These are phyloP conservation scores for Leptinotarsa tumamoca DNA, from an alignment of 2,888 invertebrate genomes.

Conservation along the genomic window DNA sequence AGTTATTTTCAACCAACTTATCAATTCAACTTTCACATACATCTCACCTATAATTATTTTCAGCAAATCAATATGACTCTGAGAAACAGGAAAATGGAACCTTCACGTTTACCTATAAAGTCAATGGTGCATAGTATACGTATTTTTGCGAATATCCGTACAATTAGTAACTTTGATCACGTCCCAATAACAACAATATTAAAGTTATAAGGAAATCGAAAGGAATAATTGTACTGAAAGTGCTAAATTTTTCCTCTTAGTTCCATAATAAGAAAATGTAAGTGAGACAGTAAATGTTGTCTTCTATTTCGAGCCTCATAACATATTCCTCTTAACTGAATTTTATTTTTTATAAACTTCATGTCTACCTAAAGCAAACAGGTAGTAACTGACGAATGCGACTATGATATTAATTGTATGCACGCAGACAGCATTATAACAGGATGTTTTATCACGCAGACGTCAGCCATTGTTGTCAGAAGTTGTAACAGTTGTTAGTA, in stretches of 20 bases:
- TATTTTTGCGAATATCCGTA: constrained; percentile 3
- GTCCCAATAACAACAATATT: not conserved
- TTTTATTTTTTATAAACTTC: not conserved
- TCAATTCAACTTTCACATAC: constrained; percentile 3
- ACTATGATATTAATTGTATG: constrained; percentile 17
- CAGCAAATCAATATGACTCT: constrained; percentile 3
- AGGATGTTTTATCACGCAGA: constrained; percentile 14
- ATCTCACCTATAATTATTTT: constrained; percentile 11
- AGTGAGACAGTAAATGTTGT: not conserved
- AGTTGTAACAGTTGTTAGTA: constrained; percentile 11
- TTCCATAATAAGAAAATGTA: no score
- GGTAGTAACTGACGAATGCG: constrained; percentile 11
- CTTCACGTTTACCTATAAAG: constrained; percentile 23
- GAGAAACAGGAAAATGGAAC: constrained; percentile 21
- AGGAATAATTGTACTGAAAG: not conserved
- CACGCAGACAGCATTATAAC: constrained; percentile 19
- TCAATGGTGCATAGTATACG: constrained; percentile 18
- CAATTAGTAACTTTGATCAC: not conserved
- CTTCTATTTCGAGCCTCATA: not conserved
- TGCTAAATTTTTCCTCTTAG: no score
- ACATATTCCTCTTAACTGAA: not conserved
- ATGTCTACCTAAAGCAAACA: constrained; percentile 18
- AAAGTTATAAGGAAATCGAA: not conserved
- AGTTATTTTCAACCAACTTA: not conserved
- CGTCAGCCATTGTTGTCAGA: constrained; percentile 18